These are phyloP conservation scores for Mythimna ferrago DNA, from an alignment of 2,888 invertebrate genomes.

Conservation along the genomic window DNA sequence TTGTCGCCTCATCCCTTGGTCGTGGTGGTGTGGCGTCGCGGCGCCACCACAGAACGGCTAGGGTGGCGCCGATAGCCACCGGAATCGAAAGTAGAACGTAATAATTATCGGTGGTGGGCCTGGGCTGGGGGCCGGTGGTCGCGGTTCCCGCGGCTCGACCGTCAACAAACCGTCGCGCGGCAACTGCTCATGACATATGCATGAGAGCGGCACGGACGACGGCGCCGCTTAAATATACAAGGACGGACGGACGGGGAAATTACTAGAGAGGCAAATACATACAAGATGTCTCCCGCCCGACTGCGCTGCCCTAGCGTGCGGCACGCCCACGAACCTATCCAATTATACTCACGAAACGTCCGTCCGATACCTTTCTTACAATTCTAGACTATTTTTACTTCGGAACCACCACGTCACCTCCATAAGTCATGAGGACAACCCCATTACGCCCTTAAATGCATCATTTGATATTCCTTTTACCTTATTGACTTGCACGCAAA, in stretches of 20 bases:
- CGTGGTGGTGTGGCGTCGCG: slow-evolving; percentile 65
- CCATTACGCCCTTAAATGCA: slow-evolving; percentile 78
- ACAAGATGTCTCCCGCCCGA: slow-evolving; percentile 83
- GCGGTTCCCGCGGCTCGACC: slow-evolving; percentile 86
- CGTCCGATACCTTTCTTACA: slow-evolving; percentile 78
- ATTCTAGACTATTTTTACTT: slow-evolving; percentile 82
- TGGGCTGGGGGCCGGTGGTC: slow-evolving; percentile 79
- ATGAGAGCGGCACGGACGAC: slow-evolving; percentile 86
- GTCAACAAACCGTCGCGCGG: slow-evolving; percentile 90
- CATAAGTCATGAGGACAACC: slow-evolving; percentile 85
- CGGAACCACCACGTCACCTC: slow-evolving; percentile 77
- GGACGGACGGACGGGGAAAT: slow-evolving; percentile 86
- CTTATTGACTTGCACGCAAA: slow-evolving; percentile 74
- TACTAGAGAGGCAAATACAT: slow-evolving; percentile 87
- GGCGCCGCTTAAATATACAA: slow-evolving; percentile 88
- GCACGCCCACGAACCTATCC: slow-evolving; percentile 79
- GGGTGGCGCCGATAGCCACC: slow-evolving; percentile 82
- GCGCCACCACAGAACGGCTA: slow-evolving; percentile 60
- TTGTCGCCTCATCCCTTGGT: slow-evolving; percentile 86
- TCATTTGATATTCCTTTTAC: slow-evolving; percentile 83
- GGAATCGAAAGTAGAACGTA: slow-evolving; percentile 87
- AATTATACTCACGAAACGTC: slow-evolving; percentile 87
- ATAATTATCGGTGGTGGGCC: slow-evolving; percentile 84
- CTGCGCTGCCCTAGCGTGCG: slow-evolving; percentile 78
- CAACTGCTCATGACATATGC: slow-evolving; percentile 91